Evolutionary conservation across 2,113 vertebrate species (phyloP), one percentile per base, ranked within the genome.

Genomic region (Dromiciops gliroides): DNA sequence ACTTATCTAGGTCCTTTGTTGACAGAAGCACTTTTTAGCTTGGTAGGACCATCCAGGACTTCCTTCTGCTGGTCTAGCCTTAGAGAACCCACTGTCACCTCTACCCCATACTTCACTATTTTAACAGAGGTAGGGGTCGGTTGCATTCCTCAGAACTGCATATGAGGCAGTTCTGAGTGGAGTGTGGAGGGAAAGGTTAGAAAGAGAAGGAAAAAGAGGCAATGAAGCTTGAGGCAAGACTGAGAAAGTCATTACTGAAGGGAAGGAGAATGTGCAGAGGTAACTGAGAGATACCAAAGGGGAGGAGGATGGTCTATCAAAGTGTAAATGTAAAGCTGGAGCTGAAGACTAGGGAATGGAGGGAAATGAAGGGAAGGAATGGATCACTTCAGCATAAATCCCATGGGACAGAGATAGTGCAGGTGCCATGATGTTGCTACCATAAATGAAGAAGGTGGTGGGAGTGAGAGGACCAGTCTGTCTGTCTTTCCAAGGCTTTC

Each of bases 381-480:
- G 0, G n/a, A 6, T 28, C 0, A 19, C 8, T 0, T 0, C 0
- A 24, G 47, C 22, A 9, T 49, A 5, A 75, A n/a, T n/a, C 60
- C 24, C 23, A 49, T 48, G 48, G 89, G 3, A 48, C 50, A 67
- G 60, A 28, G 48, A 90, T 16, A 83, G 67, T 23, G 7, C n/a
- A 50, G 14, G 25, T 90, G 89, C 28, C 48, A 49, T 50, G 89
- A 31, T 50, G 24, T 2, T 48, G 16, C 9, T 12, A 19, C 56
- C 60, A 14, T 75, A 26, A 16, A 5, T 5, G 14, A 31, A 11
- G 0, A 0, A 48, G 28, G 31, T 0, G 14, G 47, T 10, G 8
- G 56, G 22, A 3, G 0, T 0, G 19, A 12, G 50, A 12, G 5
- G 10, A 8, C 0, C 0, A 1, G 22, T 48, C 24, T n/a, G 22